Evolutionary conservation across 2,797 vertebrate genomes (phyloP).

Genomic region (Euphonia xanthogaster): DNA sequence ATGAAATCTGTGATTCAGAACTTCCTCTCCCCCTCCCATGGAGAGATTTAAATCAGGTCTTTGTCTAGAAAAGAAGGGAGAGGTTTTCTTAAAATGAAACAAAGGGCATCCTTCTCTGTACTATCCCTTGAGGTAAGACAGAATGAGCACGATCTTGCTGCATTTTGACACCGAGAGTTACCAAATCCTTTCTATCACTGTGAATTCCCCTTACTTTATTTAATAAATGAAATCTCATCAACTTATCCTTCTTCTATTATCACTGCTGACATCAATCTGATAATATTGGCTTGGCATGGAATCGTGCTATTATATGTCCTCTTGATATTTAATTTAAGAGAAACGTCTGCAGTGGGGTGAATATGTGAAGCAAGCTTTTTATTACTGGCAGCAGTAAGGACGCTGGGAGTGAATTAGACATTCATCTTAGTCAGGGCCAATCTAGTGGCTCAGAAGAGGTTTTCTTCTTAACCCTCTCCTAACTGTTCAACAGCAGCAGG

Average conservation of each 20-base stretch:
- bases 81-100: slow-evolving; percentile 4
- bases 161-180: slow-evolving; percentile 37
- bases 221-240: slow-evolving; percentile 81
- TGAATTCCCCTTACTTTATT: slow-evolving; percentile 67
- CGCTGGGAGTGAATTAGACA: slow-evolving; percentile 76
- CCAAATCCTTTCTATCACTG: slow-evolving; percentile 51
- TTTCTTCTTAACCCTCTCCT: slow-evolving; percentile 71
- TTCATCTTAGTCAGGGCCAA: slow-evolving; percentile 79
- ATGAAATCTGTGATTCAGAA: not conserved
- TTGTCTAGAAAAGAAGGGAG: not conserved
- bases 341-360: slow-evolving; percentile 70
- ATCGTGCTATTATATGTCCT: slow-evolving; percentile 73
- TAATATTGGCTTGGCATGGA: slow-evolving; percentile 76
- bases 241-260: slow-evolving; percentile 79
- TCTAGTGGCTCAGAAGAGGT: slow-evolving; percentile 65
- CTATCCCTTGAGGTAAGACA: slow-evolving; percentile 5
- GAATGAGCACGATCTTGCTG: not conserved
- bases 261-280: slow-evolving; percentile 80
- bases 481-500: slow-evolving; percentile 30
- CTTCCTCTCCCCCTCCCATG: not conserved
- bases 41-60: not conserved
- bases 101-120: not conserved
- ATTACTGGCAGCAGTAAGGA: slow-evolving; percentile 78
- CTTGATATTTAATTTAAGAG: slow-evolving; percentile 80
- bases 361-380: slow-evolving; percentile 78